Evolutionary conservation across 2,797 vertebrate species (phyloP).

Genomic region (Spinibarbus caldwelli): DNA sequence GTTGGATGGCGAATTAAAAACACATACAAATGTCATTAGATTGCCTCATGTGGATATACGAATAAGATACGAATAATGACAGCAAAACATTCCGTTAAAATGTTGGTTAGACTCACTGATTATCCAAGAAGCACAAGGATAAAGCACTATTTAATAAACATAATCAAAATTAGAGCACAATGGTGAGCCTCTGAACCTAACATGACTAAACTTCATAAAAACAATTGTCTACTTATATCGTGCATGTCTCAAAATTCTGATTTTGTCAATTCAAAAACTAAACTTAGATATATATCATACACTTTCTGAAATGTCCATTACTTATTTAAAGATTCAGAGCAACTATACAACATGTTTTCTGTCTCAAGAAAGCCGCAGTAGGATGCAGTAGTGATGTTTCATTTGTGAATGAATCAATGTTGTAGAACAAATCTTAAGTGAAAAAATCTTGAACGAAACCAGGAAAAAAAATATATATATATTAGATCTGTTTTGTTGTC

Average conservation of each 20-base stretch:
- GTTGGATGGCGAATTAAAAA: neutral
- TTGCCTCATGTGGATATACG: neutral
- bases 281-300: neutral
- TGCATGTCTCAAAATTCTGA: neutral
- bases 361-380: neutral
- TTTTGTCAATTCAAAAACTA: neutral
- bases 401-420: neutral
- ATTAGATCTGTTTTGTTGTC: neutral
- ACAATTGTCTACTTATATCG: neutral
- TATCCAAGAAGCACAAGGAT: neutral
- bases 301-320: neutral
- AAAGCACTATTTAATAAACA: neutral
- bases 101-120: neutral
- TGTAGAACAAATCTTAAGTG: neutral
- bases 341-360: neutral
- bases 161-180: neutral
- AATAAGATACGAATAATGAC: neutral
- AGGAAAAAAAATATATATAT: neutral
- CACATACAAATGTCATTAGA: neutral
- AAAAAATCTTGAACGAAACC: neutral
- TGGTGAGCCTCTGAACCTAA: neutral
- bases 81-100: neutral
- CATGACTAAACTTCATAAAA: neutral
- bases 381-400: neutral
- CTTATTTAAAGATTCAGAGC: neutral